phyloP scores from a whole-genome alignment of 2,113 vertebrate genomes.

The Entomyzon cyanotis region DNA sequence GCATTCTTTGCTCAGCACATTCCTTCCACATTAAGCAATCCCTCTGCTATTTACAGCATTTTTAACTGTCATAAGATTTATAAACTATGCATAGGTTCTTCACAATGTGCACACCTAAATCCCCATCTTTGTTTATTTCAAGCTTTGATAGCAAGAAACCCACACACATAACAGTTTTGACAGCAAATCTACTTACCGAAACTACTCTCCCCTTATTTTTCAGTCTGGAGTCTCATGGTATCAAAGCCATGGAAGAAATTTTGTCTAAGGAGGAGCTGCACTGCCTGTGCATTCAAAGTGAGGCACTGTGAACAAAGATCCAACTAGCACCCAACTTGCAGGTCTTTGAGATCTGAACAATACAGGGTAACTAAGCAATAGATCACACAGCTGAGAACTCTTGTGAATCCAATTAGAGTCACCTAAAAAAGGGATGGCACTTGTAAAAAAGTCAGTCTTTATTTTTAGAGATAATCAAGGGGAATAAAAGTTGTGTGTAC shows the following conservation, averaged over 20 bases:
- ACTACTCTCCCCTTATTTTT: neutral
- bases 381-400: neutral
- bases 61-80: neutral
- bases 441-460: neutral
- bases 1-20: neutral
- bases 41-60: neutral
- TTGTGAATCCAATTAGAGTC: neutral
- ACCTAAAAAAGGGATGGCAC: neutral
- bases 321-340: neutral
- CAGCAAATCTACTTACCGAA: neutral
- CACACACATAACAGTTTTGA: neutral
- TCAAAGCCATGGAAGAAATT: neutral
- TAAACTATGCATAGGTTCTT: neutral
- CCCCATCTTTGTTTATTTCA: neutral
- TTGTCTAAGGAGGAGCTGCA: neutral
- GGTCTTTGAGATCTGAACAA: neutral
- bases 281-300: neutral
- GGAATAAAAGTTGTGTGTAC: neutral
- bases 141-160: neutral
- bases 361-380: neutral
- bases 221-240: neutral
- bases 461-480: neutral
- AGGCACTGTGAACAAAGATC: neutral
- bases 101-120: neutral
- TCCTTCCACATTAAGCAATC: conserved; percentile 23